phyloP scores from a whole-genome alignment of 1,140 invertebrate genomes.

The Caenorhabditis inopinata region DNA sequence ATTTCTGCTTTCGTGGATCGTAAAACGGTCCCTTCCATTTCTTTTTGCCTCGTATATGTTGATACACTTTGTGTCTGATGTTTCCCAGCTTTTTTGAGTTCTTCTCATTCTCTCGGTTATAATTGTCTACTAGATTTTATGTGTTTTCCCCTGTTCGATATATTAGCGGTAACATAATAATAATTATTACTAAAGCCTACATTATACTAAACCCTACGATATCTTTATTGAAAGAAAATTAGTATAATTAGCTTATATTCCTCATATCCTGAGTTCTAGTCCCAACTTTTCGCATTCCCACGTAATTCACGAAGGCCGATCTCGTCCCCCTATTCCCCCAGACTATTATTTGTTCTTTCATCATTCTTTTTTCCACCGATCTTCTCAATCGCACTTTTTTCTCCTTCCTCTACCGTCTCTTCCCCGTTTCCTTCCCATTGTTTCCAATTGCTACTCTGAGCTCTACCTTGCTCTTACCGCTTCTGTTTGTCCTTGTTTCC shows the following conservation, averaged over 20 bases:
- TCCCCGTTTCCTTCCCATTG: neutral
- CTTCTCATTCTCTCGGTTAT: too few species aligned
- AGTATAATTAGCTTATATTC: too few species aligned
- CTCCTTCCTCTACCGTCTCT: neutral
- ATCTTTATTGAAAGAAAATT: too few species aligned
- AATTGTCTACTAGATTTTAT: too few species aligned
- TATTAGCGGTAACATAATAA: too few species aligned
- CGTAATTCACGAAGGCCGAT: constrained; percentile 16
- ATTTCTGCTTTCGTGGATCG: constrained; percentile 5
- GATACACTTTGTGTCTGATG: too few species aligned
- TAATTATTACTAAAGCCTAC: too few species aligned
- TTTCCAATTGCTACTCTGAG: neutral
- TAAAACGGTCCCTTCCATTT: neutral
- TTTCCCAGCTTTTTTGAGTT: too few species aligned
- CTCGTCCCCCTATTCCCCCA: neutral
- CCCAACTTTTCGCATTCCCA: neutral
- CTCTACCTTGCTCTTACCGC: constrained; percentile 1
- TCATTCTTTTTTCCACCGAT: constrained; percentile 12
- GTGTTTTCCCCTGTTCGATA: too few species aligned
- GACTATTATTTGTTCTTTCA: constrained; percentile 7
- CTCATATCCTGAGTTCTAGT: neutral
- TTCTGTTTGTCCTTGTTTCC: neutral
- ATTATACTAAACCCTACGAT: too few species aligned
- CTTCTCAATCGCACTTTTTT: constrained; percentile 14
- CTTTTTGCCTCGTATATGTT: neutral